phyloP scores from a whole-genome alignment of 2,888 invertebrate genomes.

The Cerastis rubricosa region DNA sequence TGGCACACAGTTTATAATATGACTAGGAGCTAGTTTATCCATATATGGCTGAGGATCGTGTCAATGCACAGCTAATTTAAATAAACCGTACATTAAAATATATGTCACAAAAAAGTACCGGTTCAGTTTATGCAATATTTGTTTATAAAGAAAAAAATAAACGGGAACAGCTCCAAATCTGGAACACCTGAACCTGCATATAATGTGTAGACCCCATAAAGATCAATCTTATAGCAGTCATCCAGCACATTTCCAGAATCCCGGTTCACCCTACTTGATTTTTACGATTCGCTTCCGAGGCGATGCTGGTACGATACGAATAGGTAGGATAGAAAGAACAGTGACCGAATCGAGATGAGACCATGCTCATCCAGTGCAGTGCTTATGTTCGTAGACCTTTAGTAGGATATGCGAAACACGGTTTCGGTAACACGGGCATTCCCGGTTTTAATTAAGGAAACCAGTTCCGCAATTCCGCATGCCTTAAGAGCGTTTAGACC shows the following conservation, averaged over 20 bases:
- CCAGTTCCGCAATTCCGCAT: too few species aligned
- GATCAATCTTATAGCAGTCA: too few species aligned
- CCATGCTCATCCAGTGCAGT: neutral
- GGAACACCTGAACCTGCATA: neutral
- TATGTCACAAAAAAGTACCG: neutral
- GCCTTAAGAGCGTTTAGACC: too few species aligned
- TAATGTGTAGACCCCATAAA: neutral
- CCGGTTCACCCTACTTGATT: neutral
- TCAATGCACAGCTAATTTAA: neutral
- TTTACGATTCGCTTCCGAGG: neutral
- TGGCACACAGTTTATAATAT: too few species aligned
- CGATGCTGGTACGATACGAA: neutral
- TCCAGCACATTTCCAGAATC: too few species aligned
- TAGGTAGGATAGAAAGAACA: neutral
- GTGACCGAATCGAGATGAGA: neutral
- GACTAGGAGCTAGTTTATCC: too few species aligned
- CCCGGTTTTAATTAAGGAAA: too few species aligned
- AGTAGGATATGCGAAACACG: neutral
- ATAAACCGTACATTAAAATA: neutral
- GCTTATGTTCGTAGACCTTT: neutral
- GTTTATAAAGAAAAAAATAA: neutral
- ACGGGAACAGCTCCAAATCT: neutral
- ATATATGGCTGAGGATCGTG: too few species aligned
- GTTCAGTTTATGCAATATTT: neutral
- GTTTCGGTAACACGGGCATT: too few species aligned